A percentile compares a stretch with the other conserved stretches of the same genome.
Conservation (phyloP, 2,888 invertebrate genomes). For the Endomychus coccineus region DNA sequence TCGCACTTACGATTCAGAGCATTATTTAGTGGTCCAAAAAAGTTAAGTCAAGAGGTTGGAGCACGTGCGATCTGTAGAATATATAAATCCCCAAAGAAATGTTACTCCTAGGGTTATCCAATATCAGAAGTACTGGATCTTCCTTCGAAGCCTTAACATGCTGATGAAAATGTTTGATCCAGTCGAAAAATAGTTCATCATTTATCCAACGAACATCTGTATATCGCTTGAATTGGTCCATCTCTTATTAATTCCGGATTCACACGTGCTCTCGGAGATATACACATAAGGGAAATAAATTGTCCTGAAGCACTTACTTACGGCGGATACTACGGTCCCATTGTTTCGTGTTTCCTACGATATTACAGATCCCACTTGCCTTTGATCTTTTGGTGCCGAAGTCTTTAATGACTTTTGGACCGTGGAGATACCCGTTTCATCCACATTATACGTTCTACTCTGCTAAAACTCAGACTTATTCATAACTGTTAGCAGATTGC, state of each 20-base stretch:
- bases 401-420: conserved; percentile 38
- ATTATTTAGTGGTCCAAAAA: conserved; percentile 14
- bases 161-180: conserved; percentile 15
- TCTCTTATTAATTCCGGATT: conserved; percentile 11
- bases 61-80: conserved; percentile 11
- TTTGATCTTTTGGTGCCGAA: conserved; percentile 9
- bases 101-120: conserved; percentile 14
- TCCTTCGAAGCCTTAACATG: conserved; percentile 15
- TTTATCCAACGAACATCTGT: conserved; percentile 5
- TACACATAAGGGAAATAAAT: conserved; percentile 2
- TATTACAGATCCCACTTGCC: conserved; percentile 8
- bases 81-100: conserved; percentile 15
- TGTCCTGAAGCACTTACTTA: conserved; percentile 9
- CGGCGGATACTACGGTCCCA: conserved; percentile 6
- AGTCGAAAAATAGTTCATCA: conserved; percentile 13
- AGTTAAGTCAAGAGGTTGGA: conserved; percentile 14
- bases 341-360: conserved; percentile 13
- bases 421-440: conserved; percentile 40
- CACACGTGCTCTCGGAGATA: background rate
- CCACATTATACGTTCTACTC: conserved; percentile 35
- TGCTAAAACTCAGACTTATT: conserved; percentile 22
- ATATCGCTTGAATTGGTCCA: no score
- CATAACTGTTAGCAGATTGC: conserved; percentile 23
- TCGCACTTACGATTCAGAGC: conserved; percentile 15
- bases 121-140: conserved; percentile 13